Conservation (phyloP, 2,888 invertebrate genomes). For the Galerucella calmariensis region DNA sequence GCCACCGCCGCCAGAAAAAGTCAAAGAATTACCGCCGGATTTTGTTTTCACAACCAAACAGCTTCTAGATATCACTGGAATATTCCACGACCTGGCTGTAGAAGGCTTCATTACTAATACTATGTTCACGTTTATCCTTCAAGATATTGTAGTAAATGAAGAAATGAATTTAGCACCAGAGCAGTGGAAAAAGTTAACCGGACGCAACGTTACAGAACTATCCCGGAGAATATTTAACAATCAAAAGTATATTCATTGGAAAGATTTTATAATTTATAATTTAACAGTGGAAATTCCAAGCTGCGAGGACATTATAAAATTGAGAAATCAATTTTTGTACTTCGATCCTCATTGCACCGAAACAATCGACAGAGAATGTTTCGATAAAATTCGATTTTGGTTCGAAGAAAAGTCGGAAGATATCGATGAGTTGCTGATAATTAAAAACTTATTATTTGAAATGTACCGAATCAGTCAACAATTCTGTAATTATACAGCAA, state of each 20-base stretch:
- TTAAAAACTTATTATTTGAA: slow-evolving; percentile 70
- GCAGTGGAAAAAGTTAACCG: slow-evolving; percentile 61
- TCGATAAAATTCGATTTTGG: slow-evolving; percentile 61
- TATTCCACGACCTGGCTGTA: slow-evolving; percentile 62
- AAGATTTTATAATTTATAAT: slow-evolving; percentile 74
- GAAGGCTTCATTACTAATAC: slow-evolving; percentile 61
- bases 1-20: slow-evolving; percentile 31
- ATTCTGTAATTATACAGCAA: slow-evolving; percentile 71
- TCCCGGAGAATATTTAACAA: slow-evolving; percentile 68
- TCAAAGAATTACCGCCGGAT: slow-evolving; percentile 38
- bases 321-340: slow-evolving; percentile 66
- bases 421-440: slow-evolving; percentile 41
- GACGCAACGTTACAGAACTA: slow-evolving; percentile 51
- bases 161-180: slow-evolving; percentile 55
- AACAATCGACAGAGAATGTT: slow-evolving; percentile 60
- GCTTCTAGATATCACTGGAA: slow-evolving; percentile 54
- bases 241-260: slow-evolving; percentile 72
- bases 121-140: slow-evolving; percentile 62
- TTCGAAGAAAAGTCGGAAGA: slow-evolving; percentile 58
- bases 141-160: slow-evolving; percentile 62
- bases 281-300: slow-evolving; percentile 69
- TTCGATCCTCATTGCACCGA: slow-evolving; percentile 64
- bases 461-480: slow-evolving; percentile 67
- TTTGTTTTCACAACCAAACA: slow-evolving; percentile 57
- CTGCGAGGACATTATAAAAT: slow-evolving; percentile 67